Base-by-base conservation (phyloP, 1,140 invertebrate genomes). In the Goniozus legneri region DNA sequence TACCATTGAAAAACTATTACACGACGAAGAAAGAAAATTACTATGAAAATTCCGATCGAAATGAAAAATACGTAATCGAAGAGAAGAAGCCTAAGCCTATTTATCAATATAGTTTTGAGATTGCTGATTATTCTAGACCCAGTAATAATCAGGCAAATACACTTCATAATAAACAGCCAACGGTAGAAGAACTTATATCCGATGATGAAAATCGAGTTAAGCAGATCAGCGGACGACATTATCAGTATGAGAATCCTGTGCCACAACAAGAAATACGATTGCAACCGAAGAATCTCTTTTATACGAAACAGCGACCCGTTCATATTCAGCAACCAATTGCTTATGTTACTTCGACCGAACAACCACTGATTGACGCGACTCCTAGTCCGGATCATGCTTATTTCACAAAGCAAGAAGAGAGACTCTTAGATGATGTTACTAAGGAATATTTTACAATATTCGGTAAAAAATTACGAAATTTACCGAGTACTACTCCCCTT, bases 371-470 rank as follows among this genome's bases (percentile, higher is more conserved):
- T 41, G 66, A 67, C 8, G 71, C 77, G 0, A 85, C 84, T 0
- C 75, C 79, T 0, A 84, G 82, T 56, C 83, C 85, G 3, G 81
- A 82, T 40, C 77, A 83, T 47, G 80, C 78, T 1, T 86, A 84
- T 54, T 87, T 85, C 60, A 87, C 85, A 0, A 84, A 84, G 59
- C 84, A 86, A 44, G 85, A 88, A 34, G 84, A 85, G 49, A 77
- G 77, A 24, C 77, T 84, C 20, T 71, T 88, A 27, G 87, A 88
- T 50, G 85, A 88, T 51, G 85, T 85, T 8, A 88, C 86, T 2
- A 86, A 84, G 58, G 85, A 86, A 52, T 87, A 86, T 38, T 87
- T 88, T 52, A 86, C 84, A 18, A 79, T 85, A 47, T 88, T 88
- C 52, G 87, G 87, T 0, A 83, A 87, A 56, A 88, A 87, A 65